phyloP scores from a whole-genome alignment of 2,113 vertebrate genomes.

The Indicator maculatus region DNA sequence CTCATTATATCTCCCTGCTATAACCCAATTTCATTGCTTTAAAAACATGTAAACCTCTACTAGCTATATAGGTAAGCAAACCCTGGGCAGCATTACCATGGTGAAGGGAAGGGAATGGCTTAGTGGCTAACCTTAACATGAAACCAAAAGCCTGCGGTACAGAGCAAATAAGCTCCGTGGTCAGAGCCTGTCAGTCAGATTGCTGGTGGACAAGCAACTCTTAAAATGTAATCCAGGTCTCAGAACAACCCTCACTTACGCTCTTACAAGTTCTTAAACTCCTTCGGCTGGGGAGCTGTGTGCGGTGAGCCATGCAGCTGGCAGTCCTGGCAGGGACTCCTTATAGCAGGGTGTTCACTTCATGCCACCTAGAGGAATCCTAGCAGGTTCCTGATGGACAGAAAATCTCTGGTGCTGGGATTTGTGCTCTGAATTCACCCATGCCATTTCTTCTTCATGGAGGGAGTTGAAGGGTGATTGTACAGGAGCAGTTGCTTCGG shows the following conservation, averaged over 20 bases:
- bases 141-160: not conserved
- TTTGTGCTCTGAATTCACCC: not conserved
- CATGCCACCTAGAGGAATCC: conserved; percentile 67
- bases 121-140: not conserved
- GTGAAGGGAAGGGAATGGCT: not conserved
- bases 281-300: not conserved
- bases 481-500: accelerated
- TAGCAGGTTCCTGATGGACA: not conserved
- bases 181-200: not conserved
- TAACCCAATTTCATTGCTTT: not conserved
- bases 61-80: not conserved
- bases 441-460: not conserved
- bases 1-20: not conserved
- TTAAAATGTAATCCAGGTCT: not conserved
- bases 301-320: not conserved
- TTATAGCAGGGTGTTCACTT: not conserved
- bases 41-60: conserved; percentile 4
- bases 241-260: not conserved
- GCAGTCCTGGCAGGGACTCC: accelerated
- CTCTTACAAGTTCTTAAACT: not conserved
- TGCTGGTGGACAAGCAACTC: not conserved
- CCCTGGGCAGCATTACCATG: not conserved
- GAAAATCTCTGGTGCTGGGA: not conserved
- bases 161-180: not conserved
- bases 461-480: not conserved